Conservation (phyloP, 2,888 invertebrate genomes). For the Ectemnius continuus region DNA sequence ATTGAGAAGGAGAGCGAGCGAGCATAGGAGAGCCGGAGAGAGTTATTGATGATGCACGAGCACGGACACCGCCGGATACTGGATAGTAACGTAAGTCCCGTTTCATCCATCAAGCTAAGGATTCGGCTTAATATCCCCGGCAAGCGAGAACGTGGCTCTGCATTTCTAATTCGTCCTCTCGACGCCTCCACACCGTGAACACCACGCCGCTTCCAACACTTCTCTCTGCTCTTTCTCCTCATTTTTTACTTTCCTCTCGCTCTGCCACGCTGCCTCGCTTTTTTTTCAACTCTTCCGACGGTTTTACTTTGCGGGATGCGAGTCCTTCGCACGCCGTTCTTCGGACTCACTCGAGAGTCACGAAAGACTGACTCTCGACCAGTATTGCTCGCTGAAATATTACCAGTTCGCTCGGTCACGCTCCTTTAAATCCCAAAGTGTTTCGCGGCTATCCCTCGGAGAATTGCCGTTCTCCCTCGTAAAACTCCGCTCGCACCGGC, state of each 20-base stretch:
- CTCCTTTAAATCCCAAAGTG: constrained; percentile 1
- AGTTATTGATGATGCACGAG: constrained; percentile 66
- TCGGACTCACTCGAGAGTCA: too few species aligned
- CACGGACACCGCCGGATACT: constrained; percentile 62
- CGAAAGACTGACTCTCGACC: too few species aligned
- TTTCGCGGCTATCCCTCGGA: background rate
- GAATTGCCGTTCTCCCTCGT: constrained; percentile 1
- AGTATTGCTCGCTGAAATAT: background rate
- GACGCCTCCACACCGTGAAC: constrained; percentile 37
- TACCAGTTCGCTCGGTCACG: background rate
- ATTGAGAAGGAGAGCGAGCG: constrained; percentile 1
- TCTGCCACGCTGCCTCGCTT: too few species aligned
- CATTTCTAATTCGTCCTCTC: constrained; percentile 62
- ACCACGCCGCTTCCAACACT: constrained; percentile 5
- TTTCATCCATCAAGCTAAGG: constrained; percentile 65
- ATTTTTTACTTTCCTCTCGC: background rate
- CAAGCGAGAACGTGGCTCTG: constrained; percentile 63
- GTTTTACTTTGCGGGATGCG: background rate
- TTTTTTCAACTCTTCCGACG: too few species aligned
- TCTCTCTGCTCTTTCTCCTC: background rate
- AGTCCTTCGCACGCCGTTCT: background rate
- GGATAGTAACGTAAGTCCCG: constrained; percentile 63
- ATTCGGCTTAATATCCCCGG: constrained; percentile 63
- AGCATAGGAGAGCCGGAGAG: constrained; percentile 34
- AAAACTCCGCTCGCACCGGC: background rate